Base-by-base conservation (phyloP, 2,113 vertebrate species). In the Oostethus manadensis region DNA sequence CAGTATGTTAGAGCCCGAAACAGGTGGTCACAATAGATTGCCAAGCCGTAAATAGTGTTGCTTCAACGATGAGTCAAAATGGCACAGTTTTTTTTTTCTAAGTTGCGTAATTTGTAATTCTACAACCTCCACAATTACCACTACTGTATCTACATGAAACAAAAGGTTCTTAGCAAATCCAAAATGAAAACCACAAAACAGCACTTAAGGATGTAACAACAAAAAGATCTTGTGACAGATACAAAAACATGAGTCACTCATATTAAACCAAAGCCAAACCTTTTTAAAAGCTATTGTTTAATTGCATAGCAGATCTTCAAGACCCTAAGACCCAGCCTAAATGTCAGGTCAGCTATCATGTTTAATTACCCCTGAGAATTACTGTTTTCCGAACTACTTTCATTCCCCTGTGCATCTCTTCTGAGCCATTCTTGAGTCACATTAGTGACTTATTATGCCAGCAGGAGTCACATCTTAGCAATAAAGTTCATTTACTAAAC, bases 131-230 rank as follows among this genome's bases (percentile, higher is more conserved):
- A 35, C 29, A 29, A 54, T 33, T 18, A 35, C 33, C 29, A 18
- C 29, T 6, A 33, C 29, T 33, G 8, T 6, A 33, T 29, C 23
- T 8, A 50, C 16, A 33, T n/a, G 20, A n/a, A 51, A 17, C 51
- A 54, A 38, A 35, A 17, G 10, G 38, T 42, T 42, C 17, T 38
- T 18, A 26, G 29, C 29, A 29, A 54, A 54, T 35, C 33, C n/a
- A 54, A 54, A 54, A 51, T 17, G 1, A 29, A 51, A 54, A 54
- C 51, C 51, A 54, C 51, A 54, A 38, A 54, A 35, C 29, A 54
- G 51, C 51, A 54, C 51, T 54, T 54, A 54, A 54, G 35, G 51
- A 54, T n/a, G 33, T 13, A 11, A 54, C 33, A 35, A 35, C 51
- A 54, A 35, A 54, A 54, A 54, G 51, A n/a, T 54, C 51, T 35